Conservation (phyloP, 2,888 invertebrate genomes). For the Mystacides longicornis region DNA sequence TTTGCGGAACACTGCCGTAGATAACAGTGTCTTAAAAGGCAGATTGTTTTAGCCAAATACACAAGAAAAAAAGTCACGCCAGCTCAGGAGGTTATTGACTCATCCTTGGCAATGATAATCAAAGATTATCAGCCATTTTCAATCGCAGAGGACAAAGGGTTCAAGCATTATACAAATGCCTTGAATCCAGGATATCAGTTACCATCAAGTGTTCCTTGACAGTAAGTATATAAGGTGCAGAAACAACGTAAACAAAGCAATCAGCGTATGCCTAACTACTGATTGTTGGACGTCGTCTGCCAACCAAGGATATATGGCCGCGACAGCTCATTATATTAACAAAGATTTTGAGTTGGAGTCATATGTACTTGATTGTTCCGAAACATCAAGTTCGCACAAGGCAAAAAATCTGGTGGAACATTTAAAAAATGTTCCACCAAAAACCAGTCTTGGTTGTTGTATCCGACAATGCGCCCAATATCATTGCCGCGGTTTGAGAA, state of each 20-base stretch:
- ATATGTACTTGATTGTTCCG: neutral
- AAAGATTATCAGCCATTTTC: slow-evolving; percentile 6
- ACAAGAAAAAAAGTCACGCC: neutral
- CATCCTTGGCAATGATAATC: neutral
- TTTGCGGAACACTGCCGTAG: too few relatives aligned
- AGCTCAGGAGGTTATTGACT: neutral
- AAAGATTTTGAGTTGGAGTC: neutral
- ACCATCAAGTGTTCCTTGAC: neutral
- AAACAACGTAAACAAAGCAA: neutral
- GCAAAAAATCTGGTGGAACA: neutral
- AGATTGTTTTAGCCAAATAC: neutral
- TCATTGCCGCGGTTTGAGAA: neutral
- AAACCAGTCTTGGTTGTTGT: neutral
- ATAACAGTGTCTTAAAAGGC: too few relatives aligned
- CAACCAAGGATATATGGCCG: neutral
- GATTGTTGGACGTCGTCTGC: slow-evolving; percentile 1
- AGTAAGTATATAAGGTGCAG: neutral
- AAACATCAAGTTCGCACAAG: neutral
- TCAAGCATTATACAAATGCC: neutral
- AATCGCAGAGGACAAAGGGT: neutral
- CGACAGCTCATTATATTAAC: slow-evolving; percentile 2
- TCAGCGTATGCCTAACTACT: neutral
- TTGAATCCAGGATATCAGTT: slow-evolving; percentile 2
- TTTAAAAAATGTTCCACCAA: neutral
- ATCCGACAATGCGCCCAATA: slow-evolving; percentile 1